Evolutionary conservation across 2,888 invertebrate genomes (phyloP).

Genomic region (Hydroisotoma schaefferi): DNA sequence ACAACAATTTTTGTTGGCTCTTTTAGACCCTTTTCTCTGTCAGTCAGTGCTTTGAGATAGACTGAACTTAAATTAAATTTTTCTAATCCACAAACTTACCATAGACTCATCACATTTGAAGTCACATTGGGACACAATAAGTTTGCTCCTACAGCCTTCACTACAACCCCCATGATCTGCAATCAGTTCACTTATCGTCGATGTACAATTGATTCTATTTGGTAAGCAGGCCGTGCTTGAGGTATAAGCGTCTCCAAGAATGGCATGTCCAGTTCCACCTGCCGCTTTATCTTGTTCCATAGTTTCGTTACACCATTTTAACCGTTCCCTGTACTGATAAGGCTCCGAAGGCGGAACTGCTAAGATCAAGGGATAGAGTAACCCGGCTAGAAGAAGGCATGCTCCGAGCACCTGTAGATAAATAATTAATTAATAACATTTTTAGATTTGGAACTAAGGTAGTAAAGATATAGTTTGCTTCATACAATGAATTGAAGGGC

Average conservation of each 20-base stretch:
- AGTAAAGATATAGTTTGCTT: too few species aligned
- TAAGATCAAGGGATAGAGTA: slow-evolving; percentile 43
- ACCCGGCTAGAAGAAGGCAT: slow-evolving; percentile 42
- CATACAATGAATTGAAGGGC: too few species aligned
- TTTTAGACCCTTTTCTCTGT: too few species aligned
- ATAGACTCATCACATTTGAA: slow-evolving; percentile 36
- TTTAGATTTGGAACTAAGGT: too few species aligned
- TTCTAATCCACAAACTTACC: slow-evolving; percentile 20
- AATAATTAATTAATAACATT: too few species aligned
- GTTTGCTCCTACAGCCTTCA: slow-evolving; percentile 42
- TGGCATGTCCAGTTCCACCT: not conserved
- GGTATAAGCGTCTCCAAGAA: slow-evolving; percentile 21
- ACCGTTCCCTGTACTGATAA: slow-evolving; percentile 35
- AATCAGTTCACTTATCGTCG: slow-evolving; percentile 35
- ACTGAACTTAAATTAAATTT: too few species aligned
- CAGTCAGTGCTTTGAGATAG: too few species aligned
- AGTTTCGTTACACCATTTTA: slow-evolving; percentile 35
- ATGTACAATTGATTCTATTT: slow-evolving; percentile 36
- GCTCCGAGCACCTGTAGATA: slow-evolving; percentile 39
- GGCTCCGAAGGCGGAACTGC: slow-evolving; percentile 43
- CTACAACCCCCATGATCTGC: slow-evolving; percentile 39
- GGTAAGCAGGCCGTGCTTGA: slow-evolving; percentile 39
- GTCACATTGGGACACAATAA: slow-evolving; percentile 42
- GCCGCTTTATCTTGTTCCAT: slow-evolving; percentile 10
- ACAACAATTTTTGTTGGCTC: too few species aligned